phyloP scores from a whole-genome alignment of 1,140 invertebrate genomes.

The Trichomalopsis sarcophagae region DNA sequence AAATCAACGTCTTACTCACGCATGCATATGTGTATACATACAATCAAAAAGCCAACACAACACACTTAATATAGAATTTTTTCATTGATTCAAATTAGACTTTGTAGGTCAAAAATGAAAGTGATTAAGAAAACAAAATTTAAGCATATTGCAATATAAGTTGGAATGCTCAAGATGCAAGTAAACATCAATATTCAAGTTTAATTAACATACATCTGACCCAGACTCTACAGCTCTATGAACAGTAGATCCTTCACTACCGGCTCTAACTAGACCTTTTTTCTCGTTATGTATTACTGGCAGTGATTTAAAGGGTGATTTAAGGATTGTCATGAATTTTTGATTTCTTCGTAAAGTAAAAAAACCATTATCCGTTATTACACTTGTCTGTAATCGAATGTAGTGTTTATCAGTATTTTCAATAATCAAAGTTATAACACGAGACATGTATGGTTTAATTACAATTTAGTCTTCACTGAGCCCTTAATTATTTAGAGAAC shows the following conservation, averaged over 20 bases:
- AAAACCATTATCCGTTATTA: slow-evolving; percentile 68
- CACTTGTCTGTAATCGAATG: slow-evolving; percentile 69
- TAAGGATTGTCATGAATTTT: slow-evolving; percentile 69
- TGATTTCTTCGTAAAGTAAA: slow-evolving; percentile 72
- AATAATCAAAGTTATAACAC: background rate
- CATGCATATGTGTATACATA: background rate
- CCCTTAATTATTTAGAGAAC: background rate
- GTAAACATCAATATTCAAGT: slow-evolving; percentile 1
- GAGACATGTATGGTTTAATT: slow-evolving; percentile 24
- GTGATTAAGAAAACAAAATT: background rate
- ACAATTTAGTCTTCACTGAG: background rate
- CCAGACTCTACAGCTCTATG: slow-evolving; percentile 62
- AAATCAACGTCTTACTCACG: background rate
- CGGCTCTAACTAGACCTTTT: slow-evolving; percentile 68
- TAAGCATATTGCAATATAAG: background rate
- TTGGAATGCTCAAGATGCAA: background rate
- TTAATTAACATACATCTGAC: slow-evolving; percentile 67
- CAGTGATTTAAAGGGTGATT: slow-evolving; percentile 71
- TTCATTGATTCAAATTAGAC: background rate
- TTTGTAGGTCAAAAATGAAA: background rate
- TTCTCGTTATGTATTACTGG: slow-evolving; percentile 68
- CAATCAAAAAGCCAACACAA: background rate
- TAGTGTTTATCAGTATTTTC: slow-evolving; percentile 27
- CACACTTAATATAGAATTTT: background rate
- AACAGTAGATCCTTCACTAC: slow-evolving; percentile 66